These are phyloP conservation scores for Mustela lutreola DNA, from an alignment of 2,113 vertebrate genomes.

Conservation along the genomic window DNA sequence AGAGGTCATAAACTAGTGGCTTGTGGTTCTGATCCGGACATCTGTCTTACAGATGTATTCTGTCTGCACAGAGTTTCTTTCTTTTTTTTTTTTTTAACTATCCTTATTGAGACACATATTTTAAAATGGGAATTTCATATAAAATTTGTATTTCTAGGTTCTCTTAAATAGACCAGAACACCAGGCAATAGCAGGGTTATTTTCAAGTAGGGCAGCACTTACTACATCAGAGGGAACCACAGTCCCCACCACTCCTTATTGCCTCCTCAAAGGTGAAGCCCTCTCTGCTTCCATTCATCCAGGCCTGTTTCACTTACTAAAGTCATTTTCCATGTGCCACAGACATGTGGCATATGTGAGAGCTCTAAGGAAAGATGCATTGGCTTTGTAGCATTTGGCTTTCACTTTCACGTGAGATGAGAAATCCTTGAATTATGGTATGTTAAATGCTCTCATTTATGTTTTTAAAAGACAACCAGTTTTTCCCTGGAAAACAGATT, in stretches of 20 bases:
- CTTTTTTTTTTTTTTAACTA: background rate
- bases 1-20: background rate
- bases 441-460: background rate
- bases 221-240: fast-evolving
- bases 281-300: background rate
- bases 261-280: background rate
- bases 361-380: background rate
- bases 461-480: background rate
- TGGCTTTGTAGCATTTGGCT: background rate
- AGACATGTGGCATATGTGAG: background rate
- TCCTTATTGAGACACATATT: background rate
- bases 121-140: background rate
- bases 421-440: background rate
- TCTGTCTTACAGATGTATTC: conserved; percentile 28
- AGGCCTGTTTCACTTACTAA: background rate
- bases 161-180: background rate
- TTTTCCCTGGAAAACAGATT: background rate
- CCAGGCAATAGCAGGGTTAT: background rate
- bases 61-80: background rate
- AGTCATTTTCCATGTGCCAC: background rate
- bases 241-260: background rate
- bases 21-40: background rate
- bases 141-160: background rate
- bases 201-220: fast-evolving
- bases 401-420: background rate